Conservation (phyloP, 1,140 invertebrate genomes). For the Ceratitis capitata region DNA sequence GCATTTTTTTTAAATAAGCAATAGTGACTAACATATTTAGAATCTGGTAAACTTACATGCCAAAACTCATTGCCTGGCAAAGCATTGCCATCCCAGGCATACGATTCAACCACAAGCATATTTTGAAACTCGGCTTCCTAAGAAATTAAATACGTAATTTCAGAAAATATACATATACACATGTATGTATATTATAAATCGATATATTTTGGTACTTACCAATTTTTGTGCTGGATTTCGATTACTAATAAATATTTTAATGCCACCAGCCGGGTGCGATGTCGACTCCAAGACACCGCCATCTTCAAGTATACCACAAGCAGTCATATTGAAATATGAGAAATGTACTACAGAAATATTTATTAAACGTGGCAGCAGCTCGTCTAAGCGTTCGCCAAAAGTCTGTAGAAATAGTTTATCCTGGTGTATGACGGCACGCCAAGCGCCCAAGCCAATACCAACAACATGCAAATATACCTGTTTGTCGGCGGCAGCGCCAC, state of each 20-base stretch:
- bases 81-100: conserved; percentile 76
- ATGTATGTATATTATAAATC: no score
- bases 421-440: conserved; percentile 48
- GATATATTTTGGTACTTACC: conserved; percentile 2
- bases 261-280: conserved; percentile 52
- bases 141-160: background rate
- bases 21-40: background rate
- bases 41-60: conserved; percentile 49
- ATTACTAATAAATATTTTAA: conserved; percentile 46
- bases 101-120: conserved; percentile 69
- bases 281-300: conserved; percentile 45
- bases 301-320: conserved; percentile 46
- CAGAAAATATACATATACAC: background rate
- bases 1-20: background rate
- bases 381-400: conserved; percentile 54
- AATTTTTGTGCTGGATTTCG: conserved; percentile 52
- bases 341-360: conserved; percentile 59
- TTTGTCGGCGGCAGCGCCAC: conserved; percentile 45
- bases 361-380: conserved; percentile 46
- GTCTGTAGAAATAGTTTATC: conserved; percentile 54
- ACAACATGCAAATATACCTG: conserved; percentile 58
- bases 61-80: conserved; percentile 74
- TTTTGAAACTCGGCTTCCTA: conserved; percentile 33
- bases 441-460: conserved; percentile 58
- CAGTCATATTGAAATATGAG: conserved; percentile 53